phyloP scores from a whole-genome alignment of 2,888 invertebrate species.

The Sminthurinus aureus region DNA sequence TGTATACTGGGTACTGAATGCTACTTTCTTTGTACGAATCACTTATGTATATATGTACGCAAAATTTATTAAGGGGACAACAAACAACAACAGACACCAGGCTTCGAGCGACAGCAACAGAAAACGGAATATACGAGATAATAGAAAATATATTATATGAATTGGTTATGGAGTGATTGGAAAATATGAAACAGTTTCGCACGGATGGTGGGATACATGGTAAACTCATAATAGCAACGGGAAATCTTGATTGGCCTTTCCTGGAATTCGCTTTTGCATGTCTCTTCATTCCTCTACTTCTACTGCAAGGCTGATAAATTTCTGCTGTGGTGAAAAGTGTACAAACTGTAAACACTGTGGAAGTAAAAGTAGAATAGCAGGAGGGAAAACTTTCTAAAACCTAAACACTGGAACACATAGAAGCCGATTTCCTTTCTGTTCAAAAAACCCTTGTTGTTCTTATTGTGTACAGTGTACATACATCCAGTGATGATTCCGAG shows the following conservation, averaged over 20 bases:
- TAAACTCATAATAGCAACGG: conserved; percentile 15
- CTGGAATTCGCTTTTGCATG: neutral
- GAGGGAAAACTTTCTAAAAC: neutral
- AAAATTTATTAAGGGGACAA: too few relatives aligned
- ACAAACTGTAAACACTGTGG: neutral
- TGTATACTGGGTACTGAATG: too few relatives aligned
- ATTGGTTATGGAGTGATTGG: conserved; percentile 16
- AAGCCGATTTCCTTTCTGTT: neutral
- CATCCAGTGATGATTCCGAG: neutral
- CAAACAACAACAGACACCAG: too few relatives aligned
- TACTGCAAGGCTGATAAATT: neutral
- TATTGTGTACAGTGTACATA: neutral
- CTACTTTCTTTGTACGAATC: too few relatives aligned
- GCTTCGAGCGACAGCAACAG: too few relatives aligned
- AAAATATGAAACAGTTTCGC: conserved; percentile 28
- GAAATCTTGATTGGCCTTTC: conserved; percentile 22
- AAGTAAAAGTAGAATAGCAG: neutral
- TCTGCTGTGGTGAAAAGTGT: neutral
- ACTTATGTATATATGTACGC: too few relatives aligned
- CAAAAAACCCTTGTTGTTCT: neutral
- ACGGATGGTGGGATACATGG: neutral
- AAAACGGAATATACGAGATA: too few relatives aligned
- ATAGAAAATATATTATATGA: too few relatives aligned
- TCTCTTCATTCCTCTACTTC: neutral
- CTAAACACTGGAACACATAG: neutral